Percentiles rank a stretch among this genome's conserved stretches.
Evolutionary conservation across 2,888 invertebrate species (phyloP).

Genomic region (Phorcus lineatus): DNA sequence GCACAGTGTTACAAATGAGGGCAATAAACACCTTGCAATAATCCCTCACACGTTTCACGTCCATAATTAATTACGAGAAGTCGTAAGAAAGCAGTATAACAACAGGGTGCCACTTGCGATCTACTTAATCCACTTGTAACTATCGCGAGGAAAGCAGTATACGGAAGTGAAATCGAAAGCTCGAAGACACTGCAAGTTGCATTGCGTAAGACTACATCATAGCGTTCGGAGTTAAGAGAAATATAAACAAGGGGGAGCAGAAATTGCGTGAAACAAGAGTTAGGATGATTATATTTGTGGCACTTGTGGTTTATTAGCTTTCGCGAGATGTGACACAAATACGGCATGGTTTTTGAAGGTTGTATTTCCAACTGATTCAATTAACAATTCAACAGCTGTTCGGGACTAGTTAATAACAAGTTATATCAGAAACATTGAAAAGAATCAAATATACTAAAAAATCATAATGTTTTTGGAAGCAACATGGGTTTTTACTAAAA

Average conservation of each 20-base stretch:
- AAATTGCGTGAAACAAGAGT: neutral
- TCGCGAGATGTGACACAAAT: constrained; percentile 4
- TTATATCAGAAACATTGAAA: no score
- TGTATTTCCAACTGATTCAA: neutral
- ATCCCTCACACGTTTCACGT: neutral
- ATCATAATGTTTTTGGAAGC: no score
- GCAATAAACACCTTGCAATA: constrained; percentile 10
- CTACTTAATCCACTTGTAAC: constrained; percentile 9
- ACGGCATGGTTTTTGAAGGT: neutral
- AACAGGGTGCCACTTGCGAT: neutral
- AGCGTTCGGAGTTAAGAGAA: neutral
- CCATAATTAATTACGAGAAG: constrained; percentile 13
- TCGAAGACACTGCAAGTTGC: neutral
- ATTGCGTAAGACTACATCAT: constrained; percentile 7
- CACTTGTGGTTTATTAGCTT: constrained; percentile 18
- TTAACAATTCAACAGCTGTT: constrained; percentile 1
- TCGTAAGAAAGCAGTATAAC: constrained; percentile 13
- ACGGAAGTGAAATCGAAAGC: constrained; percentile 4
- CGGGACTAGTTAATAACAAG: no score
- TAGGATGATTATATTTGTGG: neutral
- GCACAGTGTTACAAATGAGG: constrained; percentile 7
- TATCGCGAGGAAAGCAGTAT: neutral
- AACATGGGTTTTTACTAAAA: no score
- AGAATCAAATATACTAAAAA: no score
- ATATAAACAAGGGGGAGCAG: neutral